Evolutionary conservation across 2,113 vertebrate genomes (phyloP).

Genomic region (Neopipo cinnamomea): DNA sequence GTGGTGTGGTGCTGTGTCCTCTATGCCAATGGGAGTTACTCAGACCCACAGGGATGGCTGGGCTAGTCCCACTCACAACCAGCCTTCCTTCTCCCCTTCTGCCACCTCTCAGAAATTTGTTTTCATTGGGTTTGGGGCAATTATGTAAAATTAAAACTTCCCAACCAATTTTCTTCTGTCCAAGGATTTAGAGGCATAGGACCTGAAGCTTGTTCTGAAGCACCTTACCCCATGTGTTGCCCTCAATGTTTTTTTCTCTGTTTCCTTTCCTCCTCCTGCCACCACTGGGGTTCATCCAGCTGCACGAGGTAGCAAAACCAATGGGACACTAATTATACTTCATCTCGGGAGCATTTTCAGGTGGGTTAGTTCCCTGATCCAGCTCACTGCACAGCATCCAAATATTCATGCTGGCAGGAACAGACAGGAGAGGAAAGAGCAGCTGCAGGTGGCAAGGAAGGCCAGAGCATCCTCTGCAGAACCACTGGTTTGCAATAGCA

Average conservation of each 20-base stretch:
- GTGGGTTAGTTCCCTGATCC: neutral
- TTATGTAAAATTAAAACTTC: neutral
- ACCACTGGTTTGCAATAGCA: neutral
- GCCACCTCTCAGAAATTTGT: neutral
- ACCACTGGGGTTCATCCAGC: neutral
- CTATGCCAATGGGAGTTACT: neutral
- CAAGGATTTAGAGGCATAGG: neutral
- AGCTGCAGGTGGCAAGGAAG: neutral
- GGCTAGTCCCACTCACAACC: neutral
- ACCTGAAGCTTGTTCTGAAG: neutral
- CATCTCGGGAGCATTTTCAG: neutral
- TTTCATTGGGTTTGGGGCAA: neutral
- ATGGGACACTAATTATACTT: neutral
- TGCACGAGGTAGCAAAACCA: neutral
- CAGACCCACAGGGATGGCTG: neutral
- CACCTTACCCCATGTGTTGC: fast-evolving
- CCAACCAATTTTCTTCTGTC: neutral
- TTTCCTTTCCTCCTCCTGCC: neutral
- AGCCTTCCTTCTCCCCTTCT: neutral
- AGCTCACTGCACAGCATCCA: neutral
- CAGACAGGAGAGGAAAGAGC: neutral
- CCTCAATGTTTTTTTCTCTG: neutral
- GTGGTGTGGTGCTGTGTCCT: neutral
- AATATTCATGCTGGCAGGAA: neutral
- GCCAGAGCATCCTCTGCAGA: neutral